Base-by-base conservation (phyloP, 2,888 invertebrate genomes). In the Meiosimyza platycephala region DNA sequence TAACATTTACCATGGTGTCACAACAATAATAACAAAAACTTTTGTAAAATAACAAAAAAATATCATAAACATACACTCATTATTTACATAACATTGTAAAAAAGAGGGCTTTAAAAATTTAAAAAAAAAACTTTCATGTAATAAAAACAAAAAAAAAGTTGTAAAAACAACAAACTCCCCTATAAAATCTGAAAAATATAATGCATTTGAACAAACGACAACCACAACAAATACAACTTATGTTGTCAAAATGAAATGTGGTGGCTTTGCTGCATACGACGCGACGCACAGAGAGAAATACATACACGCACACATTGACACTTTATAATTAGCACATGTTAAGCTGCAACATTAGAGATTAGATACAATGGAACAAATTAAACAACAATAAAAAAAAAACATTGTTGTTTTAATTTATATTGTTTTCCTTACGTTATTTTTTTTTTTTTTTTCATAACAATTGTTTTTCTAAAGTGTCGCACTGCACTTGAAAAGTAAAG, bases 291-390 rank as follows among this genome's bases (percentile, higher is more conserved):
- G 47, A 55, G 4, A 9, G 33, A 40, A 9, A 40, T 40, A 40
- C 6, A 40, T 79, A 63, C n/a, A 18, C 6, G 28, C 15, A 74
- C n/a, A 51, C 28, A 65, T 33, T 40, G 15, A 48, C 40, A 54
- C 6, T 81, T 77, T 82, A 82, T 80, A 83, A 80, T 83, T 83
- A 81, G 81, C 83, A 78, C 81, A 76, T 77, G 80, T 76, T 75
- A 73, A 72, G 69, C 76, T 72, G 72, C 62, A 54, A 69, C 69
- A 66, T 65, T 57, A 50, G 7, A 68, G 70, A 75, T 72, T 63
- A 71, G 72, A 75, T 75, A 71, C 71, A 71, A 71, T 50, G 12
- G 7, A 28, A 16, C n/a, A 16, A 28, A 60, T 15, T 28, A 65
- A 65, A 68, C 18, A 68, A 18, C 11, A 66, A 15, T 51, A 51